Evolutionary conservation across 1,140 invertebrate species (phyloP).

Genomic region (Trissolcus basalis): DNA sequence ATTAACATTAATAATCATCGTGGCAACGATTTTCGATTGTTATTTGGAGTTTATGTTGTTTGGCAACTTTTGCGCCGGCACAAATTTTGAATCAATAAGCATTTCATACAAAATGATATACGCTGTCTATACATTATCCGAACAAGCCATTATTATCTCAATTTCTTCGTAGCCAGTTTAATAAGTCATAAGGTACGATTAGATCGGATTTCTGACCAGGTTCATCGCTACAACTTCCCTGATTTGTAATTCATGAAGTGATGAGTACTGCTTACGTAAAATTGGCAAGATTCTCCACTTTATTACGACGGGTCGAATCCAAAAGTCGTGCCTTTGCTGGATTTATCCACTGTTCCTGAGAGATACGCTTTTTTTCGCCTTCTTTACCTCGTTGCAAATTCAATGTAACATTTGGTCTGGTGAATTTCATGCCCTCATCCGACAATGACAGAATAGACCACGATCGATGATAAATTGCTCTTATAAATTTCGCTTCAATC

Average conservation of each 20-base stretch:
- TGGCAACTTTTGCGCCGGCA: too few species aligned
- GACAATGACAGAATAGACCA: background rate
- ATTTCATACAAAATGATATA: too few species aligned
- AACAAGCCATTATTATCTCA: background rate
- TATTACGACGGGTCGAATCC: slow-evolving; percentile 45
- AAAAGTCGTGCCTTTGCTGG: slow-evolving; percentile 36
- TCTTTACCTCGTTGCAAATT: slow-evolving; percentile 33
- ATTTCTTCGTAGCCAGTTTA: slow-evolving; percentile 12
- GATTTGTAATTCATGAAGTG: slow-evolving; percentile 69
- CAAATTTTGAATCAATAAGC: too few species aligned
- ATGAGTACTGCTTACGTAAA: slow-evolving; percentile 56
- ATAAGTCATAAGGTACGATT: slow-evolving; percentile 36
- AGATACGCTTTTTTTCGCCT: slow-evolving; percentile 8
- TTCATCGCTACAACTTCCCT: slow-evolving; percentile 31
- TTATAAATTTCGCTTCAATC: too few species aligned
- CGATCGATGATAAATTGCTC: too few species aligned
- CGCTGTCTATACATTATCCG: too few species aligned
- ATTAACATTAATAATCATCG: too few species aligned
- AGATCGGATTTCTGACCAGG: slow-evolving; percentile 36
- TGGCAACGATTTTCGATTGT: too few species aligned
- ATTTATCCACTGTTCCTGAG: slow-evolving; percentile 28
- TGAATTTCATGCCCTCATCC: slow-evolving; percentile 25
- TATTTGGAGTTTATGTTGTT: too few species aligned
- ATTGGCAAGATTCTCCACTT: slow-evolving; percentile 51
- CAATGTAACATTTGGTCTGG: slow-evolving; percentile 34